Evolutionary conservation across 2,888 invertebrate species (phyloP).

Genomic region (Mimachlamys varia): DNA sequence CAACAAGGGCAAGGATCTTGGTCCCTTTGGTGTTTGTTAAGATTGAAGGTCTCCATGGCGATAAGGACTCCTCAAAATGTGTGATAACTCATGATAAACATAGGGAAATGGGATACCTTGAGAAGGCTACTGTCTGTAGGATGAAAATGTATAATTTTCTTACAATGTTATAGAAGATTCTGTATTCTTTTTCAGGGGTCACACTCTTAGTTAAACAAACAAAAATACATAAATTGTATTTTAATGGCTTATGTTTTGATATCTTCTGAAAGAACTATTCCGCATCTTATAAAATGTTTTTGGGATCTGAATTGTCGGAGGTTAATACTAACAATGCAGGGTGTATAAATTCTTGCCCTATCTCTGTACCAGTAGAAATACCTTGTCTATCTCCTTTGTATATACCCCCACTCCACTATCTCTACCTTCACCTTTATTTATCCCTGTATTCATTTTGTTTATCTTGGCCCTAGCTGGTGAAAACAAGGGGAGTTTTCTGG

Average conservation of each 20-base stretch:
- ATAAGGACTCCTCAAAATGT: slow-evolving; percentile 9
- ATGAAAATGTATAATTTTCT: neutral
- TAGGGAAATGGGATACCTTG: neutral
- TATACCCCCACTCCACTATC: neutral
- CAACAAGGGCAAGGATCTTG: neutral
- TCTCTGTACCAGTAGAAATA: neutral
- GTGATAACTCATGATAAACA: slow-evolving; percentile 18
- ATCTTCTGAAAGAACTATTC: neutral
- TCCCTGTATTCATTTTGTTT: neutral
- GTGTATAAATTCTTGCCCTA: neutral
- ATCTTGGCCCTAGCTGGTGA: neutral
- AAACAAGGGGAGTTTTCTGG: neutral
- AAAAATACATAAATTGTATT: too few relatives aligned
- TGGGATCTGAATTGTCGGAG: neutral
- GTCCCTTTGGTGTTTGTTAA: slow-evolving; percentile 30
- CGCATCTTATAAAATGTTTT: neutral
- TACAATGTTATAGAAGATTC: neutral
- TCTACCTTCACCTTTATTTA: neutral
- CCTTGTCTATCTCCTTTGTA: neutral
- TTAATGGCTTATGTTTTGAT: neutral
- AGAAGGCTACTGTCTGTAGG: neutral
- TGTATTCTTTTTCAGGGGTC: neutral
- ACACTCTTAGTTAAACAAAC: neutral
- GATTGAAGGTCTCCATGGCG: neutral
- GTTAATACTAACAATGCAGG: neutral